Percentiles rank a stretch among this genome's conserved stretches.
Evolutionary conservation across 1,140 invertebrate species (phyloP).

Genomic region (Eubasilissa regina): DNA sequence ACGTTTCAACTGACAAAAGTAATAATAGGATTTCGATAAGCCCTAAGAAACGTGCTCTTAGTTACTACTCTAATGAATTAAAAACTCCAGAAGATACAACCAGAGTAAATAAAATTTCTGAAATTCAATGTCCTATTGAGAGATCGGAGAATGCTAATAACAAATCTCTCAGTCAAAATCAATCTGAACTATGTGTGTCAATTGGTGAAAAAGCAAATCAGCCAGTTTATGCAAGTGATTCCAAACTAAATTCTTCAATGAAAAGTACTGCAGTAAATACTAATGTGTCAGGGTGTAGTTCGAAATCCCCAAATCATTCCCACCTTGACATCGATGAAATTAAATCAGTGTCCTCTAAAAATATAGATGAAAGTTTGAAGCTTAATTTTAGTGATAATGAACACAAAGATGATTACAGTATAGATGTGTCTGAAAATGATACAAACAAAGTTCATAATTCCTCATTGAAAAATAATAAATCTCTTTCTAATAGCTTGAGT

Average conservation of each 20-base stretch:
- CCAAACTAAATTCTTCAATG: conserved; percentile 5
- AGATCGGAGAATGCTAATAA: not conserved
- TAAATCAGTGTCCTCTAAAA: not conserved
- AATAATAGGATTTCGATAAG: not conserved
- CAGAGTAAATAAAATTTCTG: not conserved
- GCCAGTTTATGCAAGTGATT: not conserved
- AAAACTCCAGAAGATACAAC: not conserved
- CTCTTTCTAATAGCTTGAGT: not conserved
- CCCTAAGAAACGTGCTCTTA: not conserved
- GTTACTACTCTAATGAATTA: not conserved
- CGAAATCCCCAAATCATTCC: not conserved
- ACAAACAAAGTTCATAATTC: too few species aligned
- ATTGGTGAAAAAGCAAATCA: not conserved
- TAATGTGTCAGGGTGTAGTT: not conserved
- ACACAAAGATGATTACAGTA: not conserved
- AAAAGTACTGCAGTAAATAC: not conserved
- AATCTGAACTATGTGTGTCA: not conserved
- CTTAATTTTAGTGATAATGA: conserved; percentile 28
- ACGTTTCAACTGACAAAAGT: not conserved
- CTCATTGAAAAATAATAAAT: not conserved
- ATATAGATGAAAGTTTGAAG: conserved; percentile 5
- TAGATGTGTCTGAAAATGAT: not conserved
- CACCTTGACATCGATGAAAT: not conserved
- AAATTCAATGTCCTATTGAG: not conserved
- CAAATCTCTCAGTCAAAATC: not conserved